Conservation (phyloP, 2,797 vertebrate genomes). For the Sebastes minor region DNA sequence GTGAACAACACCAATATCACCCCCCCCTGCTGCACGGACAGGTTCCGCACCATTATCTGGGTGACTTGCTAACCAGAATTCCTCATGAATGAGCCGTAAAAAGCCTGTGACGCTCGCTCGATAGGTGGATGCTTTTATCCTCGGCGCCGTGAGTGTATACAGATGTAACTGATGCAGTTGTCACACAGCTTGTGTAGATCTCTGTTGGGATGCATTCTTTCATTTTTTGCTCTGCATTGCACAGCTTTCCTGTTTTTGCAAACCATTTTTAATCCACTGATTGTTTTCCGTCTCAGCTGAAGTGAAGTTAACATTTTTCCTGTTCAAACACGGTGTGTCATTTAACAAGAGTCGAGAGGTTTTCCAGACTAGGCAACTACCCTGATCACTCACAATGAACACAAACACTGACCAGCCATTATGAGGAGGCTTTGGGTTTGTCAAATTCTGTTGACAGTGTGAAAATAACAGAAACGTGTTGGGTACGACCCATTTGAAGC, state of each 20-base stretch:
- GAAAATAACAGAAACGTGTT: background rate
- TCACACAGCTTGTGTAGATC: background rate
- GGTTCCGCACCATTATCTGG: conserved; percentile 76
- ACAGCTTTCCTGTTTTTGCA: background rate
- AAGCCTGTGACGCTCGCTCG: background rate
- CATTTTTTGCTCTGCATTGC: background rate
- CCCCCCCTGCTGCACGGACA: conserved; percentile 27
- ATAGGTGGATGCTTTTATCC: conserved; percentile 26
- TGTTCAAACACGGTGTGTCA: conserved; percentile 29
- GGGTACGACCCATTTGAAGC: background rate
- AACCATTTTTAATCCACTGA: background rate
- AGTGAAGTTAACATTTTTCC: conserved; percentile 1
- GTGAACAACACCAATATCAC: conserved; percentile 49
- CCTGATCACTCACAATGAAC: conserved; percentile 38
- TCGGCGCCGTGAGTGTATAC: background rate
- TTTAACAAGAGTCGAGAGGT: conserved; percentile 18
- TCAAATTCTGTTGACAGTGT: background rate
- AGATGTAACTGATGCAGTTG: conserved; percentile 20
- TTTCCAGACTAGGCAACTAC: conserved; percentile 47
- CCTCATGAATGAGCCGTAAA: conserved; percentile 48
- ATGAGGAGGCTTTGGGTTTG: background rate
- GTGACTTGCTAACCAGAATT: conserved; percentile 64
- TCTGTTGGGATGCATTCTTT: background rate
- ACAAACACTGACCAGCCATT: conserved; percentile 40
- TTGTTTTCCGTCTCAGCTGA: conserved; percentile 10